These are phyloP conservation scores for Amphipyra tragopoginis DNA, from an alignment of 2,888 invertebrate species.

Conservation along the genomic window DNA sequence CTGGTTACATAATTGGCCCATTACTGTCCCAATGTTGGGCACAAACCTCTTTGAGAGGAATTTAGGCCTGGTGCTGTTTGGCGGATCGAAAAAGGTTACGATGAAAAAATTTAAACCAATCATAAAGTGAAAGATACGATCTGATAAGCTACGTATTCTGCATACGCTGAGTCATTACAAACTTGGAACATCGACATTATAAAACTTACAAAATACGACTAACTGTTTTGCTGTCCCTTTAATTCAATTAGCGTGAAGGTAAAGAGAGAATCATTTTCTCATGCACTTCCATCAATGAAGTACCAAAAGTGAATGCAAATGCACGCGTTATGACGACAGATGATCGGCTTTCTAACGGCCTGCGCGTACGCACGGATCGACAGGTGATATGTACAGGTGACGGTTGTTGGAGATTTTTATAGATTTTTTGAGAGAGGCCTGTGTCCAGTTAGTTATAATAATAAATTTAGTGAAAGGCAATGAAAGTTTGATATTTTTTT, in stretches of 20 bases:
- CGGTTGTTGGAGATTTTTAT: constrained; percentile 15
- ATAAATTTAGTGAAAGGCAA: too few relatives aligned
- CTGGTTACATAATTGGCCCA: too few relatives aligned
- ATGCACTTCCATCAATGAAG: constrained; percentile 34
- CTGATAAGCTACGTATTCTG: too few relatives aligned
- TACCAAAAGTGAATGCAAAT: constrained; percentile 59
- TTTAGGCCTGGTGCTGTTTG: too few relatives aligned
- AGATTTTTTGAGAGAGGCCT: not conserved
- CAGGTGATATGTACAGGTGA: constrained; percentile 22
- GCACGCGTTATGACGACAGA: constrained; percentile 43
- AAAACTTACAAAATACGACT: not conserved
- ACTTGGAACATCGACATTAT: too few relatives aligned
- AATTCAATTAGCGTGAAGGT: constrained; percentile 10
- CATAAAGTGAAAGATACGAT: too few relatives aligned
- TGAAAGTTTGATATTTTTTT: too few relatives aligned
- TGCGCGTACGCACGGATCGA: constrained; percentile 31
- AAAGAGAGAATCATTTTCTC: constrained; percentile 28
- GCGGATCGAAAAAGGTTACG: too few relatives aligned
- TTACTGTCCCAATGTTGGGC: too few relatives aligned
- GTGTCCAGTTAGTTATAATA: not conserved
- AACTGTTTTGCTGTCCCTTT: not conserved
- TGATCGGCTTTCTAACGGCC: constrained; percentile 63
- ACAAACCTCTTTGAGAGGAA: too few relatives aligned
- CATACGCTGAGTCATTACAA: too few relatives aligned
- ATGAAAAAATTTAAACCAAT: too few relatives aligned